phyloP scores from a whole-genome alignment of 2,888 invertebrate species.

The Torymus texanus region DNA sequence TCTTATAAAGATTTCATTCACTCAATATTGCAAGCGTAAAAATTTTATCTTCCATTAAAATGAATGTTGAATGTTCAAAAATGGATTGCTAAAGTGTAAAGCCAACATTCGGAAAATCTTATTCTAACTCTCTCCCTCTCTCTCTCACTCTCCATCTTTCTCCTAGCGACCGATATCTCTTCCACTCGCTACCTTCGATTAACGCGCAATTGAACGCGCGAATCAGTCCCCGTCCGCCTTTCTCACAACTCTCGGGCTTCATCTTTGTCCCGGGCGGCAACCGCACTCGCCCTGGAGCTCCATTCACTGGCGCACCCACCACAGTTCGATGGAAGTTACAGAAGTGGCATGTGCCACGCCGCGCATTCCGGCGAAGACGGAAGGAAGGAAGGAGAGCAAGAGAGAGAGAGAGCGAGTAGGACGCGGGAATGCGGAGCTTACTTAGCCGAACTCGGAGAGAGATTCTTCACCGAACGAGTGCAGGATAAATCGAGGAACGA shows the following conservation, averaged over 20 bases:
- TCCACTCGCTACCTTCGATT: conserved; percentile 8
- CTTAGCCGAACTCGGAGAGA: conserved; percentile 6
- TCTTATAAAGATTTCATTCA: too few species aligned
- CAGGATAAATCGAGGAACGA: conserved; percentile 11
- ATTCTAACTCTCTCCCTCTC: too few species aligned
- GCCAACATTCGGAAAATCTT: background rate
- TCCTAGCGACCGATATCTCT: conserved; percentile 4
- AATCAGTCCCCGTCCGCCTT: conserved; percentile 1
- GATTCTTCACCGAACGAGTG: conserved; percentile 12
- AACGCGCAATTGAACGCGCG: conserved; percentile 31
- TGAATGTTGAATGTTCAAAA: background rate
- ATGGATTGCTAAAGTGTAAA: background rate
- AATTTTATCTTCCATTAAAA: too few species aligned
- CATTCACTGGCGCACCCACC: conserved; percentile 2
- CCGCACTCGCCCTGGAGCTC: background rate
- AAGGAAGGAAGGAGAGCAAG: background rate
- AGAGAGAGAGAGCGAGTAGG: background rate
- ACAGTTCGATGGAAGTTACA: conserved; percentile 21
- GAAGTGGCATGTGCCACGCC: conserved; percentile 31
- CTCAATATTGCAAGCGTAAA: too few species aligned
- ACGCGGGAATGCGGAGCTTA: conserved; percentile 18
- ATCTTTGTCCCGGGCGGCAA: background rate
- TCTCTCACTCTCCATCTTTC: background rate
- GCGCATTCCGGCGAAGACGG: conserved; percentile 17
- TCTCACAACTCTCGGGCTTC: background rate